Evolutionary conservation across 2,888 invertebrate species (phyloP), one percentile per base, ranked within the genome.

Genomic region (Drosophila yooni): DNA sequence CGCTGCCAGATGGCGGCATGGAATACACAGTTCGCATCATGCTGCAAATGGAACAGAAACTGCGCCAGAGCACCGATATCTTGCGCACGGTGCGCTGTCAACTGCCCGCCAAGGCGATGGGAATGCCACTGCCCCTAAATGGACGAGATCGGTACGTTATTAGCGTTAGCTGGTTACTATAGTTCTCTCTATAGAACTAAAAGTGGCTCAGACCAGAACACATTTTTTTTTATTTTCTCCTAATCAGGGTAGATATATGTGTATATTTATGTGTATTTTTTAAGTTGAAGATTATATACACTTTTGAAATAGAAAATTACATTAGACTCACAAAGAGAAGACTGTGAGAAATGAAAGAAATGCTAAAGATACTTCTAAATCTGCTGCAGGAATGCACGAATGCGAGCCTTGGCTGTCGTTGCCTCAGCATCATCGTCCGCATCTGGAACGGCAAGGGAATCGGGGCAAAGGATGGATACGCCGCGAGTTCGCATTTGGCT

Each of bases 41-140:
- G 76, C 94, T 96, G 33, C 97, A 97, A 92, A 96, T 96, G 94
- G 97, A 97, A 88, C 94, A 94, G 70, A 95, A 95, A 87, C 93
- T 97, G 57, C 95, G 96, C 80, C 96, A 96, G 92, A 95, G 95
- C 52, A 95, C 95, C 0, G 97, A 97, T 88, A 95, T 96, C 85
- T 95, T 96, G 83, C 93, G 95, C 60, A 93, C 94, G 18, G 94
- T 96, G 10, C 93, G 94, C 80, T 97, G 96, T 90, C 87, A 85
- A 56, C 60, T 93, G 68, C 91, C 93, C 0, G 67, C 90, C 27
- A 91, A 86, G 43, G 92, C 92, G 6, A 91, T 93, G 90, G 91
- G 91, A 7, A 91, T 93, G 92, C 74, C 79, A 5, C 72, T 92
- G 59, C 79, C 88, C 0, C 65, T 82, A 15, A 63, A 57, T 1